Evolutionary conservation across 2,113 vertebrate genomes (phyloP), one percentile per base, ranked within the genome.

Genomic region (Chloroceryle aenea): DNA sequence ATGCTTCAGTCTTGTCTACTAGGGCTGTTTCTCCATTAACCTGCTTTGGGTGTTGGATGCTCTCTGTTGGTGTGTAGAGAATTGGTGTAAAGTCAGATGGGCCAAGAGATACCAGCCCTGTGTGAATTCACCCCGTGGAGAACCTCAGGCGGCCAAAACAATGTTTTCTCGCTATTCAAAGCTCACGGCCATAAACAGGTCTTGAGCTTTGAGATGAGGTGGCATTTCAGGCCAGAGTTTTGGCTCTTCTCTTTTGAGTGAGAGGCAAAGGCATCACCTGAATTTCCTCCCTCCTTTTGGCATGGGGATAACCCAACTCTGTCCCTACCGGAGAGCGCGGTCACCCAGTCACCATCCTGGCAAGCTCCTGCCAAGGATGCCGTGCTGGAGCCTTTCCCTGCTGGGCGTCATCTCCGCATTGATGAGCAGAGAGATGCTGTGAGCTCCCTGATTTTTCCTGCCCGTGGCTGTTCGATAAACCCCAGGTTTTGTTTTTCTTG

Each of bases 251-350:
- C 36, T 80, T 52, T 69, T 0, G 3, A 19, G 47, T 2, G 14
- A 52, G 79, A 76, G 43, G 29, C 0, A 0, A 85, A 88, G 58
- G 80, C 13, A 0, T 89, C 55, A 87, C 78, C 64, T 63, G 55
- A 80, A 67, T 81, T 87, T 77, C 77, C 81, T 94, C 68, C 64
- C 68, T 81, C 1, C 0, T 68, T 84, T 53, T 89, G 76, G 89
- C 5, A 0, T 0, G 17, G 59, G 25, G n/a, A n/a, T 58, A 76
- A 58, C 21, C 25, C 61, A 8, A 11, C 66, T 79, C 67, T 82
- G 36, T 92, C 86, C 64, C 67, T 52, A 4, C 73, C 3, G 6
- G 67, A 52, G 83, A 83, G 52, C 0, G 0, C 0, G 0, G 61
- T 2, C 12, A 1, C 1, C 3, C 10, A 87, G 66, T 36, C 42